These are phyloP conservation scores for Gambusia holbrooki DNA, from an alignment of 2,113 vertebrate genomes.

Conservation along the genomic window DNA sequence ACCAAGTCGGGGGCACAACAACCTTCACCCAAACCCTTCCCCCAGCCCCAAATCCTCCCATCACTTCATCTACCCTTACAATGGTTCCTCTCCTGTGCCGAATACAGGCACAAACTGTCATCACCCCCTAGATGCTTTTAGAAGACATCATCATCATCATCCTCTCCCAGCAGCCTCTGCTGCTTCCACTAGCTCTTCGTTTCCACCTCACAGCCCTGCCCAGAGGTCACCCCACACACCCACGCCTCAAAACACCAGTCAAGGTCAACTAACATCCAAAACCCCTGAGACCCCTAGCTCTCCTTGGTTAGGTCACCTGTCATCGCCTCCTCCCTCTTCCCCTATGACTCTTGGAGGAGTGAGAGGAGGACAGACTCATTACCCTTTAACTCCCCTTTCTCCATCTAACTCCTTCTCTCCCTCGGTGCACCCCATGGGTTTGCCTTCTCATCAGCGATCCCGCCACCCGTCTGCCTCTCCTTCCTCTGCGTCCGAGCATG, in stretches of 20 bases:
- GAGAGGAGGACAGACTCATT: slow-evolving; percentile 57
- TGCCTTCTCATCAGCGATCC: slow-evolving; percentile 77
- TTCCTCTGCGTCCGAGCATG: slow-evolving; percentile 75
- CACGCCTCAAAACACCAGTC: slow-evolving; percentile 68
- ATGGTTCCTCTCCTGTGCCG: slow-evolving; percentile 65
- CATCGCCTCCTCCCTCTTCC: slow-evolving; percentile 61
- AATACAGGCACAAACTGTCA: slow-evolving; percentile 64
- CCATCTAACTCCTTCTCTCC: slow-evolving; percentile 61
- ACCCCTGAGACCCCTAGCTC: slow-evolving; percentile 73
- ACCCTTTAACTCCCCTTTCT: slow-evolving; percentile 56
- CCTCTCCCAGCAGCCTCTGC: slow-evolving; percentile 50
- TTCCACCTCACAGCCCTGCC: slow-evolving; percentile 54
- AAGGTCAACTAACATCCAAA: slow-evolving; percentile 75
- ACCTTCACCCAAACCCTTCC: slow-evolving; percentile 54
- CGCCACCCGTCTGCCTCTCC: slow-evolving; percentile 79
- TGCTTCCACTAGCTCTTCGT: slow-evolving; percentile 58
- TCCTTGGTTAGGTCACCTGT: slow-evolving; percentile 59
- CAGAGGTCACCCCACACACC: slow-evolving; percentile 72
- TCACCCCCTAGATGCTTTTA: slow-evolving; percentile 65
- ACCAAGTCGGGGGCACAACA: slow-evolving; percentile 55
- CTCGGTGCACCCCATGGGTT: slow-evolving; percentile 71
- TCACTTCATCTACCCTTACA: slow-evolving; percentile 67
- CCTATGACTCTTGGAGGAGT: slow-evolving; percentile 55
- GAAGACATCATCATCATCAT: slow-evolving; percentile 70
- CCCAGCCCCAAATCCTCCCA: slow-evolving; percentile 63